Conservation (phyloP, 2,113 vertebrate species). For the Acinonyx jubatus region DNA sequence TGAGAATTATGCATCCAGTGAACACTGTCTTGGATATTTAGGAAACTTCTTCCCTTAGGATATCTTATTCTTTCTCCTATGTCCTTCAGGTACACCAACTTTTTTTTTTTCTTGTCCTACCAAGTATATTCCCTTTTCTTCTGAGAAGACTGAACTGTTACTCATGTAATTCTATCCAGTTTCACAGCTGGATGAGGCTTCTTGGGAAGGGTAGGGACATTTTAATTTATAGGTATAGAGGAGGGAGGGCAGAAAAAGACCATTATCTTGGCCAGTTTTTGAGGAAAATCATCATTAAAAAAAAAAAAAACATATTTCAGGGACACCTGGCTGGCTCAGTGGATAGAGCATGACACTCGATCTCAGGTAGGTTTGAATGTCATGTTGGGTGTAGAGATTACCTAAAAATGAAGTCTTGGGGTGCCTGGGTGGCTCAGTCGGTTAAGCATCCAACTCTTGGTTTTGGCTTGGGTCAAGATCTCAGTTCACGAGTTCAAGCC, state of each 20-base stretch:
- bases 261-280: background rate
- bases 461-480: no score
- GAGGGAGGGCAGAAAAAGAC: background rate
- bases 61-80: background rate
- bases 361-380: background rate
- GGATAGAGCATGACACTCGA: background rate
- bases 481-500: no score
- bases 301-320: background rate
- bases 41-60: background rate
- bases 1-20: background rate
- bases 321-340: background rate
- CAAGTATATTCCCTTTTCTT: background rate
- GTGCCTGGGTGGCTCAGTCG: no score
- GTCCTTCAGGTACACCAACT: accelerated
- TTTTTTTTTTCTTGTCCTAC: background rate
- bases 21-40: background rate
- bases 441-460: no score
- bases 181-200: background rate
- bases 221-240: background rate
- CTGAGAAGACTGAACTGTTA: background rate
- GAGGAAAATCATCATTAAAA: background rate
- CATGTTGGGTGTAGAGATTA: background rate
- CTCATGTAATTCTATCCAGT: background rate
- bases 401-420: background rate
- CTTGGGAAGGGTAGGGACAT: background rate